Evolutionary conservation across 2,888 invertebrate species (phyloP).

Genomic region (Leptinotarsa haldemani): DNA sequence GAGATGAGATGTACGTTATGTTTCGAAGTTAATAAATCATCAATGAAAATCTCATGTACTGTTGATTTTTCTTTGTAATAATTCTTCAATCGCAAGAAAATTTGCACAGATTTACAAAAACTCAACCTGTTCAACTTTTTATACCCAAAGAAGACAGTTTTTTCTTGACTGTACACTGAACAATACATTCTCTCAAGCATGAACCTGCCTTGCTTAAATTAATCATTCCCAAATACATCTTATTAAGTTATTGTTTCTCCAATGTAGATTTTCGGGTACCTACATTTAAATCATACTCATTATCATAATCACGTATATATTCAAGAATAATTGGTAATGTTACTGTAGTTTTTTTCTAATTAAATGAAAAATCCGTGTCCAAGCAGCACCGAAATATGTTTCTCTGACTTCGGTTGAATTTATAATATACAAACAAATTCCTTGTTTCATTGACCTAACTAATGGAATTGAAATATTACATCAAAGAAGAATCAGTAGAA

Average conservation of each 20-base stretch:
- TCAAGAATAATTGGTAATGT: not conserved
- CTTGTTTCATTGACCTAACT: not conserved
- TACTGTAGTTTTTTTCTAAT: conserved; percentile 1
- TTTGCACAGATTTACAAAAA: too few species aligned
- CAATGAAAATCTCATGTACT: too few species aligned
- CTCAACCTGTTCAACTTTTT: too few species aligned
- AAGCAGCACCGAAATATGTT: not conserved
- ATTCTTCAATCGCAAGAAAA: too few species aligned
- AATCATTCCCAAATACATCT: conserved; percentile 7
- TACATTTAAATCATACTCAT: conserved; percentile 3
- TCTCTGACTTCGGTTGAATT: not conserved
- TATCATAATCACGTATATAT: conserved; percentile 10
- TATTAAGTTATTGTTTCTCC: conserved; percentile 15
- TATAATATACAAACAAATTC: not conserved
- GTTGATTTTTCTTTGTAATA: too few species aligned
- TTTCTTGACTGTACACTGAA: not conserved
- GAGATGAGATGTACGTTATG: too few species aligned
- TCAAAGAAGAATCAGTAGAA: not conserved
- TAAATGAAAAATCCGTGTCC: not conserved
- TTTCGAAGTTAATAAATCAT: too few species aligned
- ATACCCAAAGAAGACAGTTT: not conserved
- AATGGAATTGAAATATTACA: not conserved
- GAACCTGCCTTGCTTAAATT: conserved; percentile 2
- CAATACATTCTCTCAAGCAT: conserved; percentile 6
- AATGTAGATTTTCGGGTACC: not conserved